phyloP scores from a whole-genome alignment of 2,113 vertebrate genomes.

The Mystacornis crossleyi region DNA sequence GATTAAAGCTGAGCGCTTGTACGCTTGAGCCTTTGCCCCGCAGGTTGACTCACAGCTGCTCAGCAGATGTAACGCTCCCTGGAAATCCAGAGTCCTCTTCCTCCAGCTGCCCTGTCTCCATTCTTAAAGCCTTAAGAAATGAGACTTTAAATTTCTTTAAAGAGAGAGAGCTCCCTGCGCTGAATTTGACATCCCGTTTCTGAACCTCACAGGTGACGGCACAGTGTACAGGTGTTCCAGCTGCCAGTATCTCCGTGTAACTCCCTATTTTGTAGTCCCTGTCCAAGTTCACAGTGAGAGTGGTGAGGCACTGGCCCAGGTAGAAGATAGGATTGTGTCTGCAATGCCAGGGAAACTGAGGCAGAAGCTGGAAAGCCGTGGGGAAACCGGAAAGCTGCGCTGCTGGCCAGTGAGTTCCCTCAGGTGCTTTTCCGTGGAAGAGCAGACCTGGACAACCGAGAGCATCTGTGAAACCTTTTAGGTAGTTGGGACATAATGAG shows the following conservation, averaged over 20 bases:
- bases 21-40: neutral
- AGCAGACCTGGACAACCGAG: neutral
- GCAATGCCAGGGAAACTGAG: neutral
- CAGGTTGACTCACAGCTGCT: neutral
- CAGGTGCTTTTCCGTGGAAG: neutral
- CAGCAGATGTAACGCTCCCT: neutral
- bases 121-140: neutral
- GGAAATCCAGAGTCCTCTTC: neutral
- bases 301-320: neutral
- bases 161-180: neutral
- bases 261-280: neutral
- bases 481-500: neutral
- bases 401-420: neutral
- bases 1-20: neutral
- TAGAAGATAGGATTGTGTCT: neutral
- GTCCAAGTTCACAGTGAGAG: neutral
- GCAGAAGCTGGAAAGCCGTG: neutral
- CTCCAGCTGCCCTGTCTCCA: neutral
- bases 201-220: neutral
- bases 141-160: neutral
- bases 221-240: neutral
- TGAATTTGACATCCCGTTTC: neutral
- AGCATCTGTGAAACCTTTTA: neutral
- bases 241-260: neutral
- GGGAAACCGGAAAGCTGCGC: neutral